phyloP scores from a whole-genome alignment of 2,888 invertebrate genomes.

The Ptychoptera albimana region DNA sequence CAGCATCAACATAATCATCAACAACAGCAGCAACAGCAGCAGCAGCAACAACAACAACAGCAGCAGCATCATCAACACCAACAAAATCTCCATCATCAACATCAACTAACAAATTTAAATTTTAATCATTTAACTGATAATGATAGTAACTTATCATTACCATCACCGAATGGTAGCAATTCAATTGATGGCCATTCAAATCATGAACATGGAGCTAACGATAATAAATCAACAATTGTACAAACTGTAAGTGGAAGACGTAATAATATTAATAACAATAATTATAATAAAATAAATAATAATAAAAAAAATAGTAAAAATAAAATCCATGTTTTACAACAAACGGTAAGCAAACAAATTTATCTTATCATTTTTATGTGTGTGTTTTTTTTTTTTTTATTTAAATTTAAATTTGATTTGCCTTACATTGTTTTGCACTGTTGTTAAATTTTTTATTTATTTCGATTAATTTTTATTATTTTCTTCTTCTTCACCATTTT shows the following conservation, averaged over 20 bases:
- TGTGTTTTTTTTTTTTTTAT: slow-evolving; percentile 11
- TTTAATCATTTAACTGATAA: slow-evolving; percentile 40
- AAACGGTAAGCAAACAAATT: slow-evolving; percentile 59
- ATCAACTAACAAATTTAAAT: slow-evolving; percentile 16
- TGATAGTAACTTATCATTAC: slow-evolving; percentile 61
- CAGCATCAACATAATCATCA: slow-evolving; percentile 30
- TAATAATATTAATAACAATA: background rate
- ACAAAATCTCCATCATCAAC: slow-evolving; percentile 14
- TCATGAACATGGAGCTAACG: background rate
- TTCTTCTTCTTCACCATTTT: too few species aligned
- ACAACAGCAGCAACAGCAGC: slow-evolving; percentile 13
- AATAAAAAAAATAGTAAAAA: slow-evolving; percentile 32
- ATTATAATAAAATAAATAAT: slow-evolving; percentile 6
- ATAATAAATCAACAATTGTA: slow-evolving; percentile 1
- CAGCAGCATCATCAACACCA: slow-evolving; percentile 14
- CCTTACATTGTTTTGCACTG: background rate
- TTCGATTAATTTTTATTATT: slow-evolving; percentile 1
- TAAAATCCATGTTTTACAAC: slow-evolving; percentile 58
- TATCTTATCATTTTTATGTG: slow-evolving; percentile 6
- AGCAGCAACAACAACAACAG: slow-evolving; percentile 16
- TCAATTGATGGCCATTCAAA: slow-evolving; percentile 41
- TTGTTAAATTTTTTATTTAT: background rate
- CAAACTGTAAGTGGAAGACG: slow-evolving; percentile 5
- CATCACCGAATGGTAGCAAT: slow-evolving; percentile 61
- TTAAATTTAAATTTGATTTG: slow-evolving; percentile 25